Evolutionary conservation across 2,113 vertebrate genomes (phyloP).

Genomic region (Suncus etruscus): DNA sequence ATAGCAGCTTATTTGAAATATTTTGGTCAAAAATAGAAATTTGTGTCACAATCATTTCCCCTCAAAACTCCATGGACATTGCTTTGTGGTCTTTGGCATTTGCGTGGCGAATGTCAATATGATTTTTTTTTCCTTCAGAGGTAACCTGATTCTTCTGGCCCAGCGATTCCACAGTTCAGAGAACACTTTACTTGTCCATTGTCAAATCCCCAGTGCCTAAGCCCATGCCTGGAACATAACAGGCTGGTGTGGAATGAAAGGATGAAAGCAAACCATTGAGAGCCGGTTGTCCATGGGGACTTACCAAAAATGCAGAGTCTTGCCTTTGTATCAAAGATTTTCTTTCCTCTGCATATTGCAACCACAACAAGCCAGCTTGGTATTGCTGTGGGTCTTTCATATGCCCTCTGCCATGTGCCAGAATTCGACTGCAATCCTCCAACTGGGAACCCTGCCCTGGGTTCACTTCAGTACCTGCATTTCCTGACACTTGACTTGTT

Average conservation of each 20-base stretch:
- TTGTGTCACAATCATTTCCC: constrained; percentile 35
- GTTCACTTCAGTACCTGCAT: not conserved
- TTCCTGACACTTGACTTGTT: not conserved
- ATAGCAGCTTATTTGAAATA: constrained; percentile 41
- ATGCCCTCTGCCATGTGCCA: not conserved
- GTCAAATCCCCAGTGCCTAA: not conserved
- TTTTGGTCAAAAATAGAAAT: constrained; percentile 58
- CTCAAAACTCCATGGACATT: constrained; percentile 22
- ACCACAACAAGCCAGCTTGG: not conserved
- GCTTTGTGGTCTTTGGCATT: constrained; percentile 51
- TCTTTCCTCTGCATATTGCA: not conserved
- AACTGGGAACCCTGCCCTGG: not conserved
- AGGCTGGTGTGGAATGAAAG: not conserved
- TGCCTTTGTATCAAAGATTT: not conserved
- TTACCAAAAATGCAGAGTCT: not conserved
- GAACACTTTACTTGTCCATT: not conserved
- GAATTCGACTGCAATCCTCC: too few relatives aligned
- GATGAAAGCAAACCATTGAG: not conserved
- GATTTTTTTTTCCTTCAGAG: not conserved
- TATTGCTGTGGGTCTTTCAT: not conserved
- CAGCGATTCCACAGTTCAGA: not conserved
- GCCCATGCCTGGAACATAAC: not conserved
- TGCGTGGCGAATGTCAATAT: not conserved
- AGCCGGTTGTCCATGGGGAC: not conserved
- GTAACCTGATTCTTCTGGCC: constrained; percentile 13